These are phyloP conservation scores for Caracal caracal DNA, from an alignment of 2,113 vertebrate species.

Conservation along the genomic window DNA sequence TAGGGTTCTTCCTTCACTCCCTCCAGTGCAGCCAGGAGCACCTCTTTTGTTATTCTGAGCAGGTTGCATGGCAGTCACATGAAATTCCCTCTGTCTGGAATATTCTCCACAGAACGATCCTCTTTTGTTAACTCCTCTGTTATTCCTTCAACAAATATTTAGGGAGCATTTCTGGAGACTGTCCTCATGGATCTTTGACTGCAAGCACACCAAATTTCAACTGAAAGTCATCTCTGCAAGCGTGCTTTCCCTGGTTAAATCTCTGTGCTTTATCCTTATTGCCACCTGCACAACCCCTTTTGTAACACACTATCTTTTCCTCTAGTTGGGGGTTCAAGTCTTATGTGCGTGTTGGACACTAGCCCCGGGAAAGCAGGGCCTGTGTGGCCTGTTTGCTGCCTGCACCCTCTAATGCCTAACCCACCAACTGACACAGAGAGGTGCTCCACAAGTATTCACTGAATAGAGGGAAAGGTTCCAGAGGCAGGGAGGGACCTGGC, in stretches of 20 bases:
- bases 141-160: neutral
- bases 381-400: neutral
- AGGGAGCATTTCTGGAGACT: neutral
- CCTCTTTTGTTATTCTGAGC: neutral
- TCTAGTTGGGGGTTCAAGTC: neutral
- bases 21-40: neutral
- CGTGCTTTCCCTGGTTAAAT: neutral
- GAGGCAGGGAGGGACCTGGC: neutral
- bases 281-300: neutral
- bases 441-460: no score
- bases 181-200: neutral
- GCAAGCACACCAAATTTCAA: neutral
- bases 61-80: neutral
- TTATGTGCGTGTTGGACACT: neutral
- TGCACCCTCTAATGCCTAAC: no score
- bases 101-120: neutral
- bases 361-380: neutral
- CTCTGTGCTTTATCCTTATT: neutral
- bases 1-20: neutral
- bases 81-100: neutral
- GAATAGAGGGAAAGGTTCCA: neutral
- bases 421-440: neutral
- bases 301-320: neutral
- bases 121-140: neutral
- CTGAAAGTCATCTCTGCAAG: neutral